These are phyloP conservation scores for Echinometra lucunter DNA, from an alignment of 53 echinoderm and acorn worm species.

Conservation along the genomic window DNA sequence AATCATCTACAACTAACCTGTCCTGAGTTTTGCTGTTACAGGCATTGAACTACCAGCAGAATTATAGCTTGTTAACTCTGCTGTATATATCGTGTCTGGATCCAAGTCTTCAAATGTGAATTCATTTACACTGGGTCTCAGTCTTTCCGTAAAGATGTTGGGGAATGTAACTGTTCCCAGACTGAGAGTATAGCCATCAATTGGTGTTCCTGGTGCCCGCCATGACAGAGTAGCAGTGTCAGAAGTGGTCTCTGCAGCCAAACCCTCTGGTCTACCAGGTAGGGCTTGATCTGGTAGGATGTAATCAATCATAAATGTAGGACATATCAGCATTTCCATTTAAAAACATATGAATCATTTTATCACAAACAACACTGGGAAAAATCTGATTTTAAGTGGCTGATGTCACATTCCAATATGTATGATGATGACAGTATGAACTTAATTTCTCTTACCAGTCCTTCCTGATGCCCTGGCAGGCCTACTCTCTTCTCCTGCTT, in stretches of 20 bases:
- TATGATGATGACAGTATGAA: too few relatives aligned
- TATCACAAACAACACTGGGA: not conserved
- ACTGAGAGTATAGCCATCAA: constrained; percentile 45
- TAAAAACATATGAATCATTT: not conserved
- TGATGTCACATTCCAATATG: too few relatives aligned
- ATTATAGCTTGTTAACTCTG: constrained; percentile 45
- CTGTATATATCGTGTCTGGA: constrained; percentile 55
- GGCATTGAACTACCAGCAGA: constrained; percentile 34
- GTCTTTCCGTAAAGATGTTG: not conserved
- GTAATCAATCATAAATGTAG: not conserved
- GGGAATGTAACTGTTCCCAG: constrained; percentile 58
- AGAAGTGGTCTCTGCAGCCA: constrained; percentile 27
- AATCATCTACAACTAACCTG: constrained; percentile 39
- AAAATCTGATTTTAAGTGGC: not conserved
- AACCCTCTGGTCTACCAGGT: constrained; percentile 54
- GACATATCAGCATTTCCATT: not conserved
- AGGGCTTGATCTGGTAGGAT: constrained; percentile 28
- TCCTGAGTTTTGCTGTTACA: constrained; percentile 50
- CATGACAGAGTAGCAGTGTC: constrained; percentile 40
- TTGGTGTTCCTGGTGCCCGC: constrained; percentile 9
- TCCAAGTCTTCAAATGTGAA: constrained; percentile 56
- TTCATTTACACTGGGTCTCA: not conserved
- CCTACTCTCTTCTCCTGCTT: constrained; percentile 59
- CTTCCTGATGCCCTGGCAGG: constrained; percentile 53
- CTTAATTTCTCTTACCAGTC: constrained; percentile 31